These are phyloP conservation scores for Megalops cyprinoides DNA, from an alignment of 2,797 vertebrate genomes.

Conservation along the genomic window DNA sequence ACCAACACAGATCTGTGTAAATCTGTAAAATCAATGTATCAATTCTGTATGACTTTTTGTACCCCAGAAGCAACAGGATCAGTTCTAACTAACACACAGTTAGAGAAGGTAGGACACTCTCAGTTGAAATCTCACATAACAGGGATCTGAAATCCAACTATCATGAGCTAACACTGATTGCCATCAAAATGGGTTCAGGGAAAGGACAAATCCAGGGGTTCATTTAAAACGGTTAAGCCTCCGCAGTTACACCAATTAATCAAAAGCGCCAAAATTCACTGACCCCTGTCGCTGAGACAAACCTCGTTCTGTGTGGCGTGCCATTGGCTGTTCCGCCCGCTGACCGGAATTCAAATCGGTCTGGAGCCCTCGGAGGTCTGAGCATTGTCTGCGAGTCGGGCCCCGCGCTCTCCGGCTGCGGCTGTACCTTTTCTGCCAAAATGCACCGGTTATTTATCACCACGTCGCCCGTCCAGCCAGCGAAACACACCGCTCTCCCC, in stretches of 20 bases:
- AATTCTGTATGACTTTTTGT: neutral
- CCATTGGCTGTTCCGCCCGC: neutral
- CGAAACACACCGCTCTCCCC: neutral
- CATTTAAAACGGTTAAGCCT: neutral
- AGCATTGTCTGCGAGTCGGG: neutral
- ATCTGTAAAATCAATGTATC: neutral
- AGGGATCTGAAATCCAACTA: neutral
- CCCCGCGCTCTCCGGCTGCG: neutral
- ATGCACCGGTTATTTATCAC: neutral
- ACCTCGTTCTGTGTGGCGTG: neutral
- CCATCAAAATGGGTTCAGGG: neutral
- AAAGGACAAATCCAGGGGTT: neutral
- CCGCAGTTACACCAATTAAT: neutral
- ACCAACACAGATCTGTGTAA: neutral
- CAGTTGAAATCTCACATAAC: neutral
- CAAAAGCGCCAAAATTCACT: neutral
- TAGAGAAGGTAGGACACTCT: neutral
- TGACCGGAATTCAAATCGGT: slow-evolving; percentile 1
- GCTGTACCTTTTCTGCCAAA: neutral
- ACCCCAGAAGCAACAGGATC: neutral
- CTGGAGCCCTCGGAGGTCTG: neutral
- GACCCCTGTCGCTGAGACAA: neutral
- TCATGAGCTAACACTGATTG: neutral
- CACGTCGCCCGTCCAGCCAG: neutral
- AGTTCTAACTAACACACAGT: neutral